A percentile compares a stretch with the other conserved stretches of the same genome.
phyloP scores from a whole-genome alignment of 1,140 invertebrate genomes.

The Popillia japonica region DNA sequence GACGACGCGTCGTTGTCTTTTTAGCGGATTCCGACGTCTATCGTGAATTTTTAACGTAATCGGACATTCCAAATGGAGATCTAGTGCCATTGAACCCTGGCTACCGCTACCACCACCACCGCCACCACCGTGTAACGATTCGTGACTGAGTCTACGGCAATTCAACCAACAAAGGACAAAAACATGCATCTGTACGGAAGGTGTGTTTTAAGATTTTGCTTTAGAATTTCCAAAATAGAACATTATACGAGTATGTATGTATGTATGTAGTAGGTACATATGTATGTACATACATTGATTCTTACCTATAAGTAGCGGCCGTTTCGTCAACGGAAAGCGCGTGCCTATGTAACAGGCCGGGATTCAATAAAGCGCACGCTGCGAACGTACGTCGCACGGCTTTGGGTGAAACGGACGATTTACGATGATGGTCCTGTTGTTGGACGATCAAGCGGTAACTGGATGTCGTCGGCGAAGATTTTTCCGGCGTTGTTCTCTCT shows the following conservation, averaged over 20 bases:
- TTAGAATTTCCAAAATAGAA: too few species aligned
- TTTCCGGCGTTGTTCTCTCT: conserved; percentile 40
- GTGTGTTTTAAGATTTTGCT: too few species aligned
- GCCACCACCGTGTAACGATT: conserved; percentile 65
- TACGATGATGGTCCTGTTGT: conserved; percentile 29
- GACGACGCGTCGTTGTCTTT: conserved; percentile 75
- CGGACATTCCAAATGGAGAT: conserved; percentile 73
- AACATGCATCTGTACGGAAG: too few species aligned
- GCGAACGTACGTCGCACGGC: conserved; percentile 52
- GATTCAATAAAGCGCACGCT: conserved; percentile 66
- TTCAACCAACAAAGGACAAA: not conserved
- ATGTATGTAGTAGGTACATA: too few species aligned
- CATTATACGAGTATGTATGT: not conserved
- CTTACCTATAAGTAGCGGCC: conserved; percentile 60
- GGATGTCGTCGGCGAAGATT: conserved; percentile 41
- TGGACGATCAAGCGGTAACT: conserved; percentile 41
- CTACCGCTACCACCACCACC: conserved; percentile 68
- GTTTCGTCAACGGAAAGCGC: conserved; percentile 70
- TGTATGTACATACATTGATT: conserved; percentile 41
- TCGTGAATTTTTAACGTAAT: conserved; percentile 75
- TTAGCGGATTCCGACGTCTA: conserved; percentile 73
- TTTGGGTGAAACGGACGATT: conserved; percentile 46
- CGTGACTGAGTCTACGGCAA: conserved; percentile 59
- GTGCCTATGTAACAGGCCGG: conserved; percentile 67
- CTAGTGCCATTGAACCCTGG: conserved; percentile 75